Evolutionary conservation across 92 coral and sea anemone genomes (phyloP), one percentile per base, ranked within the genome.

Genomic region (Micromussa lordhowensis): DNA sequence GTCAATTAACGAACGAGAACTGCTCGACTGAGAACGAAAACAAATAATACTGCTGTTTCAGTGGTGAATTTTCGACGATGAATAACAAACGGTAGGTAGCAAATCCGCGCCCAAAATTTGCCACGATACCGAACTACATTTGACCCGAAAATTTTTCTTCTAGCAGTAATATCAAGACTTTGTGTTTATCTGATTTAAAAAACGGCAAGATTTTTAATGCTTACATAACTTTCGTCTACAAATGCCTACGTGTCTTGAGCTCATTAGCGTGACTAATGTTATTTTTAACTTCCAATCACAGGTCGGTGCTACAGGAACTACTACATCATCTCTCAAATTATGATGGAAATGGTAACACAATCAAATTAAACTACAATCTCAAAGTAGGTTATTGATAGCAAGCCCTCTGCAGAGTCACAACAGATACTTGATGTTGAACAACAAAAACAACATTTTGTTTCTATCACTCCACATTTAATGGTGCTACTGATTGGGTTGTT

Each of bases 161-260:
- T n/a, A 75, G 79, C 57, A 21, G 34, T 44, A 35, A 75, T 75
- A 75, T 75, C 79, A 75, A 75, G 32, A 44, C 79, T 44, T 75
- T n/a, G 79, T 75, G 79, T 75, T 75, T 38, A 75, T 75, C 34
- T 75, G 49, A 75, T 75, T 32, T 75, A 44, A 75, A 75, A 75
- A 32, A 75, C 30, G 79, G 79, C 34, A 44, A 32, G 49, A 75
- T 75, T 44, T 75, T 75, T 34, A 75, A 32, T 75, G 79, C 53
- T 75, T 3, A 75, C 51, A 75, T 34, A 75, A 75, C 29, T 75
- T 75, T 75, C 79, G 79, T 75, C 22, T 44, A 2, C 79, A 75
- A 75, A 75, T 75, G 79, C 79, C 79, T 21, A 75, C 51, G 79
- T 75, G 51, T 71, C 77, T 71, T 71, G 77, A 71, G 77, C 77